Conservation (phyloP, 2,113 vertebrate species). For the Ursus arctos region DNA sequence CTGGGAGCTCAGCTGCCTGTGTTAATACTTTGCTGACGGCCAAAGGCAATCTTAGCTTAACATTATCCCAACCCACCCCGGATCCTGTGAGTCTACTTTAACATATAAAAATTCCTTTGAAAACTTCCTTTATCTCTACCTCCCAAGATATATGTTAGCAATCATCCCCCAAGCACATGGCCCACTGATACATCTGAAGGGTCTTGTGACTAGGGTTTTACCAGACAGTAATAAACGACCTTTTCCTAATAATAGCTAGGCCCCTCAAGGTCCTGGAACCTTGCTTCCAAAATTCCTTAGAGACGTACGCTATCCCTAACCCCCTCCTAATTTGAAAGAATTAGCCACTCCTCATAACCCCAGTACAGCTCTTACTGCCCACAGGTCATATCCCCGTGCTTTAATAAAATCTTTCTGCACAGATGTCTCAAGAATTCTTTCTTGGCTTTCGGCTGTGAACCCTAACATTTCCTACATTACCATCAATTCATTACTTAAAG, state of each 20-base stretch:
- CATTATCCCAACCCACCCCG: not conserved
- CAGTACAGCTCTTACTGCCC: not conserved
- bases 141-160: not conserved
- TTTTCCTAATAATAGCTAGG: not conserved
- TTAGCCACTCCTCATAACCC: not conserved
- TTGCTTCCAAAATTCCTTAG: not conserved
- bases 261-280: not conserved
- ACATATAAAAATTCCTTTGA: not conserved
- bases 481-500: slow-evolving; percentile 60
- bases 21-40: not conserved
- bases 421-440: not conserved
- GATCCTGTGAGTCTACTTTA: not conserved
- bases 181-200: not conserved
- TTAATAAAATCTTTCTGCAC: not conserved
- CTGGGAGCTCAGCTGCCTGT: not conserved
- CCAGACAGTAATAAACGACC: not conserved
- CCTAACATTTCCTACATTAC: not conserved
- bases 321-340: not conserved
- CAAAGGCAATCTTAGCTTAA: not conserved
- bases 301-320: not conserved
- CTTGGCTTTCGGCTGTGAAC: not conserved
- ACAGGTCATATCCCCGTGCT: not conserved
- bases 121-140: not conserved
- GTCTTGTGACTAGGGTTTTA: not conserved
- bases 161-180: not conserved